These are phyloP conservation scores for Eremophila alpestris DNA, from an alignment of 2,797 vertebrate genomes.

Conservation along the genomic window DNA sequence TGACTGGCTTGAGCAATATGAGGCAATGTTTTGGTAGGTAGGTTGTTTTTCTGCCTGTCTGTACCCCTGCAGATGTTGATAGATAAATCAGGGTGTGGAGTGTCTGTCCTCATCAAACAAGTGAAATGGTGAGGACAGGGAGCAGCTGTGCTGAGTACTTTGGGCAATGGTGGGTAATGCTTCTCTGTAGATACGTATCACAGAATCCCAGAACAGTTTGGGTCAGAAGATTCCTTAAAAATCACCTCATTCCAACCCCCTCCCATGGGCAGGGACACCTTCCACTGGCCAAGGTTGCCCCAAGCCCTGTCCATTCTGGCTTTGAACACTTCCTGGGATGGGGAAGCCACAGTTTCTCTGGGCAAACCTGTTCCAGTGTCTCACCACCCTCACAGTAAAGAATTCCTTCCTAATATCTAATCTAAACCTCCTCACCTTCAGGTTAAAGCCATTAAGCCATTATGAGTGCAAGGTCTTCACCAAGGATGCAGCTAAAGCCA, in stretches of 20 bases:
- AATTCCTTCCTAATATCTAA: background rate
- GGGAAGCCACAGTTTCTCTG: background rate
- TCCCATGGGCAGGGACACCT: background rate
- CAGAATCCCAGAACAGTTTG: background rate
- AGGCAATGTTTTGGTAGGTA: background rate
- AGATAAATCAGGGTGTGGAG: slow-evolving; percentile 24
- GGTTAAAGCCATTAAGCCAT: background rate
- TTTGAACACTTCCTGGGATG: background rate
- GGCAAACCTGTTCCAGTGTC: background rate
- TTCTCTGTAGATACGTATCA: background rate
- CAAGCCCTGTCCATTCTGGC: background rate
- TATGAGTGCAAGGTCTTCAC: background rate
- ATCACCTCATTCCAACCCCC: background rate
- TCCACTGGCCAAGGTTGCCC: background rate
- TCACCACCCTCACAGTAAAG: background rate
- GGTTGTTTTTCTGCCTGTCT: slow-evolving; percentile 23
- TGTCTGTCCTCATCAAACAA: background rate
- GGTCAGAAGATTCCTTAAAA: background rate
- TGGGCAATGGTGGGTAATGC: background rate
- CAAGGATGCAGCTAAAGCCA: background rate
- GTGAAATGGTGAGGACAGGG: background rate
- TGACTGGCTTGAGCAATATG: background rate
- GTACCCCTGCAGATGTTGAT: background rate
- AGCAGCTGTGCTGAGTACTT: background rate
- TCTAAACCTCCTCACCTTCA: background rate